Base-by-base conservation (phyloP, 1,140 invertebrate species). In the Brachionus paranguensis region DNA sequence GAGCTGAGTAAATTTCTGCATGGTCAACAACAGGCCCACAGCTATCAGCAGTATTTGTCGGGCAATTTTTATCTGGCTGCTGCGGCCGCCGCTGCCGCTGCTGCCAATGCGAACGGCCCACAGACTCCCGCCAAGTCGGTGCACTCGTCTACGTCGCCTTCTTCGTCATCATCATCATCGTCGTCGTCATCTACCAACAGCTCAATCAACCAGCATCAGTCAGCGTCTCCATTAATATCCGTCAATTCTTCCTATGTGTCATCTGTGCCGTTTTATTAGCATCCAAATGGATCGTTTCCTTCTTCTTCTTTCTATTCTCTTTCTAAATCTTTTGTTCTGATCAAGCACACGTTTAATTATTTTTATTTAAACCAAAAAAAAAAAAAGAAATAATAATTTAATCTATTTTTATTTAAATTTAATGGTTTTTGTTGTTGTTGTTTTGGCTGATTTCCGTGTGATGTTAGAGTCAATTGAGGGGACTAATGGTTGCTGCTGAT, bases 251-350 rank as follows among this genome's bases (percentile, higher is more conserved):
- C 72, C 12, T 76, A 50, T 50, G 37, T 74, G 24, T 45, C 70
- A 43, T 74, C 41, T 74, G 72, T 76, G 20, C 72, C 72, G n/a
- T 76, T 76, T 24, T 76, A 76, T 76, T 76, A 76, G 72, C 72
- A 14, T 70, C 37, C 41, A n/a, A 70, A 60, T 41, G 37, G 33
- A 6, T 17, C 68, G 37, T 72, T 72, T 72, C 68, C 68, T 72
- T 33, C 29, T 29, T 5, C 47, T 50, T 33, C 29, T 33, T 33
- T 33, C 3, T 33, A 0, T 33, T 33, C 29, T 60, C 3, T 60
- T 60, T 60, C 17, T 27, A 60, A 37, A 37, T 37, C 6, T 1
- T 37, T 37, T 37, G 33, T 37, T 37, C 33, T 37, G 1, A 37
- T 37, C 33, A 37, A 37, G 33, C 33, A 37, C 45, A 47, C 45